Conservation (phyloP, 2,888 invertebrate genomes). For the Megamerina dolium region DNA sequence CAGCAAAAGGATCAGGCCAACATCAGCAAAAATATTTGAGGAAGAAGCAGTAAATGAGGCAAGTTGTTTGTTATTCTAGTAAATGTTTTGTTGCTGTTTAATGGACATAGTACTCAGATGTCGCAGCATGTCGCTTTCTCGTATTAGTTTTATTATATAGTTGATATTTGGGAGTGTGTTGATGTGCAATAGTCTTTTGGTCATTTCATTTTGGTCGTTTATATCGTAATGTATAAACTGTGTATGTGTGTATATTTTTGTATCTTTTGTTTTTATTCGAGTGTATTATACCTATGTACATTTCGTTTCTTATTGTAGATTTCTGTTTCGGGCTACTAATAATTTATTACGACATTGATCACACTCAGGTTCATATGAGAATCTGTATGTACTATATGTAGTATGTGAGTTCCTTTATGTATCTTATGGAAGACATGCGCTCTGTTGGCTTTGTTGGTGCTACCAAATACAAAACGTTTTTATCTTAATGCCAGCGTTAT, state of each 20-base stretch:
- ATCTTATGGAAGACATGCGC: background rate
- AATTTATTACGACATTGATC: constrained; percentile 35
- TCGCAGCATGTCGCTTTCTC: constrained; percentile 9
- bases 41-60: too few species aligned
- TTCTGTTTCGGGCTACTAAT: constrained; percentile 17
- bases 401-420: constrained; percentile 1
- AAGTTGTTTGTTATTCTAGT: too few species aligned
- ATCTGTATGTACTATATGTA: background rate
- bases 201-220: background rate
- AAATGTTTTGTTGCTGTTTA: background rate
- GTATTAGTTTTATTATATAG: background rate
- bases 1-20: background rate
- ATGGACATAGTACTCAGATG: constrained; percentile 3
- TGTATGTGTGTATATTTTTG: background rate
- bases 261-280: background rate
- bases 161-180: background rate
- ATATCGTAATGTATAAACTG: background rate
- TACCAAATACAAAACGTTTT: background rate
- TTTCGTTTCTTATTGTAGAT: background rate
- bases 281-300: background rate
- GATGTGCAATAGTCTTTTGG: background rate
- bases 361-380: constrained; percentile 5
- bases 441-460: background rate
- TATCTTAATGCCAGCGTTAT: background rate
- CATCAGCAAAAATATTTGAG: too few species aligned